These are phyloP conservation scores for Ophioninae sp. DNA, from an alignment of 2,888 invertebrate species.

Conservation along the genomic window DNA sequence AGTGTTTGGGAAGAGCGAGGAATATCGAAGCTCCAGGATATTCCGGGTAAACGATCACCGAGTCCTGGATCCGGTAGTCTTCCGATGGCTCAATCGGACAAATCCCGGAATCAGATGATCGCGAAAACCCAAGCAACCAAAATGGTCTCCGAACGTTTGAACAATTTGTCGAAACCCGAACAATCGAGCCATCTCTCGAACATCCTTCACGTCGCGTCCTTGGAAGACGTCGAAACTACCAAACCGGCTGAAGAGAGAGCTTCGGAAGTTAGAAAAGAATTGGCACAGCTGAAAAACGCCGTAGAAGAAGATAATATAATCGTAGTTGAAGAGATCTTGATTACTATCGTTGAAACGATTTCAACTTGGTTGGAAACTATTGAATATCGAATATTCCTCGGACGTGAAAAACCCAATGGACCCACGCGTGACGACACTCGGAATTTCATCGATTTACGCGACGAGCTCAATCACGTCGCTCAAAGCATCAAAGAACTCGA, in stretches of 20 bases:
- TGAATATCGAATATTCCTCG: slow-evolving; percentile 88
- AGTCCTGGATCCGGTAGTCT: slow-evolving; percentile 64
- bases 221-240: slow-evolving; percentile 83
- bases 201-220: slow-evolving; percentile 84
- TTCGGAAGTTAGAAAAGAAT: slow-evolving; percentile 84
- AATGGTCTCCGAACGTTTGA: slow-evolving; percentile 83
- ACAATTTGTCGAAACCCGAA: slow-evolving; percentile 83
- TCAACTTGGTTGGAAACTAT: slow-evolving; percentile 93
- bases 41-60: slow-evolving; percentile 61
- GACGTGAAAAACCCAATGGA: slow-evolving; percentile 73
- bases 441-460: slow-evolving; percentile 84
- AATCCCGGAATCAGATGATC: slow-evolving; percentile 76
- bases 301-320: slow-evolving; percentile 83
- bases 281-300: slow-evolving; percentile 84
- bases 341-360: slow-evolving; percentile 90
- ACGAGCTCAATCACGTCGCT: slow-evolving; percentile 86
- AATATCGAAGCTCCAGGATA: slow-evolving; percentile 24
- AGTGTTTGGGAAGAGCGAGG: slow-evolving; percentile 46
- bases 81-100: slow-evolving; percentile 66
- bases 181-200: slow-evolving; percentile 84
- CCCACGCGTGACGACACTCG: slow-evolving; percentile 69
- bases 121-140: slow-evolving; percentile 83
- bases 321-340: slow-evolving; percentile 86
- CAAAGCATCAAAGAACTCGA: slow-evolving; percentile 86
- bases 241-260: slow-evolving; percentile 82